These are phyloP conservation scores for Tamias sibiricus DNA, from an alignment of 2,113 vertebrate species.

Conservation along the genomic window DNA sequence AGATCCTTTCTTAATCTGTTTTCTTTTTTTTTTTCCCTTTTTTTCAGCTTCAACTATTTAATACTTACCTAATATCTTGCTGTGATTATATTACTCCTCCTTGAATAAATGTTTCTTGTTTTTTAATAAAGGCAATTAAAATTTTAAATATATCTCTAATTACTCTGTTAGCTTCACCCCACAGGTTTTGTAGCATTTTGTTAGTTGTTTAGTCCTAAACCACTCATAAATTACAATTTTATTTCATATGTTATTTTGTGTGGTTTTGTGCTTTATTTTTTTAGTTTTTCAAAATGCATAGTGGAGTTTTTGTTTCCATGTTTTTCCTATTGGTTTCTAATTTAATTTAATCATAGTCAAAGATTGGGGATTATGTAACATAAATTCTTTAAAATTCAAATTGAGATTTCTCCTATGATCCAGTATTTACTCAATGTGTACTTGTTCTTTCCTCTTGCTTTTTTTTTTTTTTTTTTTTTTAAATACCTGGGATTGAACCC, in stretches of 20 bases:
- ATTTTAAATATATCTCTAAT: neutral
- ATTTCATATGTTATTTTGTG: slow-evolving; percentile 11
- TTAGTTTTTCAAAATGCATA: slow-evolving; percentile 9
- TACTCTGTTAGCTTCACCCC: neutral
- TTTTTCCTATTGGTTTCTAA: slow-evolving; percentile 27
- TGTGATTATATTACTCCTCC: neutral
- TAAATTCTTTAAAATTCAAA: neutral
- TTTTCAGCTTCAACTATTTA: neutral
- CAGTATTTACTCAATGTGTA: neutral
- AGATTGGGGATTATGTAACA: neutral
- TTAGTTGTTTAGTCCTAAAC: neutral
- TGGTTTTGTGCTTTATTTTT: neutral
- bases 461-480: neutral
- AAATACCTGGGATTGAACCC: too few species aligned
- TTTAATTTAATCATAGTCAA: neutral
- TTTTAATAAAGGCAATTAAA: neutral
- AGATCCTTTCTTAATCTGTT: neutral
- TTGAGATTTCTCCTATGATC: neutral
- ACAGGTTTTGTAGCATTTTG: neutral
- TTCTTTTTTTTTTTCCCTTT: neutral
- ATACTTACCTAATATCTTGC: neutral
- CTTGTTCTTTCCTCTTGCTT: neutral
- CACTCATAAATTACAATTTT: neutral
- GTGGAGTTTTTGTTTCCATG: neutral
- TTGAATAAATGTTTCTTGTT: neutral